Percentiles rank a stretch among this genome's conserved stretches.
Conservation (phyloP, 2,888 invertebrate species). For the Nomada fabriciana region DNA sequence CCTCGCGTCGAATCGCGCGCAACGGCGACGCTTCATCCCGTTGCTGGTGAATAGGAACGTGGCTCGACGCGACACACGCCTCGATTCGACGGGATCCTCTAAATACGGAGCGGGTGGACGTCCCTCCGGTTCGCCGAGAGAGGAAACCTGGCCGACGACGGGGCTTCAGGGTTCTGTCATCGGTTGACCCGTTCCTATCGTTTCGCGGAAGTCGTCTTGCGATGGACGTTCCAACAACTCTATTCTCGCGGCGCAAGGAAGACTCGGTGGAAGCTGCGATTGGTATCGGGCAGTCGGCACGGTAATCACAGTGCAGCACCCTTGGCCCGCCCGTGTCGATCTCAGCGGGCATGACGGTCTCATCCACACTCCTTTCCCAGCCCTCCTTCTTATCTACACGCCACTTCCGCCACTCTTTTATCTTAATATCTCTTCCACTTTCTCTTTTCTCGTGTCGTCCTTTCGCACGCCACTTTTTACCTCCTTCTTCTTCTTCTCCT, state of each 20-base stretch:
- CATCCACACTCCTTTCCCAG: constrained; percentile 74
- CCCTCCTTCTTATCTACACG: constrained; percentile 57
- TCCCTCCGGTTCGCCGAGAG: constrained; percentile 9
- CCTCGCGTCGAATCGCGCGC: not conserved
- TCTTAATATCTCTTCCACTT: constrained; percentile 29
- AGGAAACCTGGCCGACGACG: constrained; percentile 28
- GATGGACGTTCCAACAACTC: constrained; percentile 21
- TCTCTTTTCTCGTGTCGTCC: not conserved
- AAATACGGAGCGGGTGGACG: constrained; percentile 13
- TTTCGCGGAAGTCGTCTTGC: constrained; percentile 26
- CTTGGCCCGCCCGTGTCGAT: constrained; percentile 81
- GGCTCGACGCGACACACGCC: not conserved
- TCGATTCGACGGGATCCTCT: constrained; percentile 36
- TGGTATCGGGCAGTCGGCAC: constrained; percentile 76
- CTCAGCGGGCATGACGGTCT: constrained; percentile 83
- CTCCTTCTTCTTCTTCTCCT: not conserved
- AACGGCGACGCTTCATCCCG: constrained; percentile 2
- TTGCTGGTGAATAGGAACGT: constrained; percentile 13
- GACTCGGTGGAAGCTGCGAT: constrained; percentile 57
- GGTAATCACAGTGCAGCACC: constrained; percentile 81
- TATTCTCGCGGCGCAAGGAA: constrained; percentile 32
- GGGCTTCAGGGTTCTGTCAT: constrained; percentile 5
- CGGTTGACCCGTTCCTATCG: constrained; percentile 15
- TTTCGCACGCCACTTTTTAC: not conserved
- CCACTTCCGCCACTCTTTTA: constrained; percentile 37